Evolutionary conservation across 2,797 vertebrate genomes (phyloP).

Genomic region (Bufotes viridis): DNA sequence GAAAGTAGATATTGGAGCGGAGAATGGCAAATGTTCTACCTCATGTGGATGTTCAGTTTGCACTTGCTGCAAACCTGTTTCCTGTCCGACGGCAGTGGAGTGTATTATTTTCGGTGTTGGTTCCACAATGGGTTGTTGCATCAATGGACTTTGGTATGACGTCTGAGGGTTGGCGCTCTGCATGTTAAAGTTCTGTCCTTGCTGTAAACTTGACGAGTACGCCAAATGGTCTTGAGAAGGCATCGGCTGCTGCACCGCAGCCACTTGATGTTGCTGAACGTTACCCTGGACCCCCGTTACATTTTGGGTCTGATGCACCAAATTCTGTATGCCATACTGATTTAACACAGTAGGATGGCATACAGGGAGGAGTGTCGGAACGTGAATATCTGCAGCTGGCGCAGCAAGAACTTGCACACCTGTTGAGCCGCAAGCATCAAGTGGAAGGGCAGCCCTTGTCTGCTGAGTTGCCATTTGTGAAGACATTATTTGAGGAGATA

Average conservation of each 20-base stretch:
- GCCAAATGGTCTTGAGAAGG: constrained; percentile 29
- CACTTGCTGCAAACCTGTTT: constrained; percentile 67
- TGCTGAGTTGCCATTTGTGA: constrained; percentile 67
- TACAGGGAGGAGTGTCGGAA: constrained; percentile 58
- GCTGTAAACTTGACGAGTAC: constrained; percentile 38
- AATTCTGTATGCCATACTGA: constrained; percentile 56
- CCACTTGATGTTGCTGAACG: constrained; percentile 53
- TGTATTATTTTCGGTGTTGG: constrained; percentile 68
- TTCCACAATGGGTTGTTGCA: constrained; percentile 64
- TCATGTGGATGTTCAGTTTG: constrained; percentile 35
- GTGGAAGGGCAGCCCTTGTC: constrained; percentile 60
- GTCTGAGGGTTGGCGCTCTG: constrained; percentile 68
- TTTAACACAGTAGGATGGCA: constrained; percentile 48
- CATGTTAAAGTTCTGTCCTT: constrained; percentile 47
- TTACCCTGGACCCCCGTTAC: constrained; percentile 51
- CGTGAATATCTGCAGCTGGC: constrained; percentile 47
- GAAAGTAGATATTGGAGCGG: constrained; percentile 64
- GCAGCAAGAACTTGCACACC: constrained; percentile 68
- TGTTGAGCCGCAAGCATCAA: constrained; percentile 71
- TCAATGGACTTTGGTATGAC: constrained; percentile 69
- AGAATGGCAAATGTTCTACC: constrained; percentile 64
- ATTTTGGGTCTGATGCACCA: constrained; percentile 59
- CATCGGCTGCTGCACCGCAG: constrained; percentile 52
- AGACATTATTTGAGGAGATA: constrained; percentile 75
- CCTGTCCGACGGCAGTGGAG: constrained; percentile 67